Evolutionary conservation across 2,888 invertebrate species (phyloP).

Genomic region (Thera obeliscata): DNA sequence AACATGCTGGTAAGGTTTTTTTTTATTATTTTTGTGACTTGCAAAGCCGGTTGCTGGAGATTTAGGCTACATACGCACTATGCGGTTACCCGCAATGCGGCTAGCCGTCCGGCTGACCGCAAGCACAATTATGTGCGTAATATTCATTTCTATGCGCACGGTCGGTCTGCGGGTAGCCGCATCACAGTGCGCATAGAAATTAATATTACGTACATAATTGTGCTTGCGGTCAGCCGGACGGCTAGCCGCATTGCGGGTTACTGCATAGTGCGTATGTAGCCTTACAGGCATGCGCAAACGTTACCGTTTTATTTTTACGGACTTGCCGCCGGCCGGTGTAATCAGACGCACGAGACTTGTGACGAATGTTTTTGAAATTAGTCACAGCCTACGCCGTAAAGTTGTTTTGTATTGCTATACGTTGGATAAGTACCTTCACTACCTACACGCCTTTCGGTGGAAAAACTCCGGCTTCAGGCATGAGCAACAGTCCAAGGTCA

Average conservation of each 20-base stretch:
- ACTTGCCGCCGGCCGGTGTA: constrained; percentile 11
- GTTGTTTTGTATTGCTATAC: neutral
- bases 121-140: too few species aligned
- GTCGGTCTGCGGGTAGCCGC: too few species aligned
- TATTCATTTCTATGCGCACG: too few species aligned
- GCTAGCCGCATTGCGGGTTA: too few species aligned
- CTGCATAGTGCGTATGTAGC: too few species aligned
- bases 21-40: neutral
- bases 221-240: too few species aligned
- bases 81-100: too few species aligned
- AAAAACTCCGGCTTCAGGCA: neutral
- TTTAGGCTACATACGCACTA: too few species aligned
- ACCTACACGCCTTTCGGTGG: neutral
- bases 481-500: too few species aligned
- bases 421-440: neutral
- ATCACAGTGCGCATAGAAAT: too few species aligned
- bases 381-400: constrained; percentile 9
- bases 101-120: too few species aligned
- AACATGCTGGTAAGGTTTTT: constrained; percentile 36
- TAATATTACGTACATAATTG: too few species aligned
- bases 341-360: constrained; percentile 6
- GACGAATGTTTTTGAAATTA: constrained; percentile 1
- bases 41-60: constrained; percentile 5
- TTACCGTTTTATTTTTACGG: neutral
- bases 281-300: constrained; percentile 15